Percentiles rank a stretch among this genome's conserved stretches.
Conservation (phyloP, 2,797 vertebrate species). For the Agapornis canus region DNA sequence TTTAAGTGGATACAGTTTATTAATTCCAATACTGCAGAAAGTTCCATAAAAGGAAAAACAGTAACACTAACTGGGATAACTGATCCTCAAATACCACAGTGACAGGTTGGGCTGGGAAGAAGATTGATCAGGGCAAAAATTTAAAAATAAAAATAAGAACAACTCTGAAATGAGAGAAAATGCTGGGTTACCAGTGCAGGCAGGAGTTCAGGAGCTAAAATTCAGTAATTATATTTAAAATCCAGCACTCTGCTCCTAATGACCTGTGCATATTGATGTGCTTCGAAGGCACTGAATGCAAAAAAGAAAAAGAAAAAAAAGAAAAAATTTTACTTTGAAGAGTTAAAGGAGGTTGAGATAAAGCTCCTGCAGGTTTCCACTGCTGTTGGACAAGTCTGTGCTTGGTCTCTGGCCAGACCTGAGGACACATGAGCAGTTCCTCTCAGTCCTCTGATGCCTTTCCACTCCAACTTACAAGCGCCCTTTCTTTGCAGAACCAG, state of each 20-base stretch:
- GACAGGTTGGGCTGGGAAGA: too few relatives aligned
- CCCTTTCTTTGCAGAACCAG: not conserved
- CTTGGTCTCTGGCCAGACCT: not conserved
- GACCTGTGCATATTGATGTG: not conserved
- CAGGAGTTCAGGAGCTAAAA: not conserved
- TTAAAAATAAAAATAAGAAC: not conserved
- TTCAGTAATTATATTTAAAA: not conserved
- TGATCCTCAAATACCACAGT: not conserved
- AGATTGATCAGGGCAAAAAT: not conserved
- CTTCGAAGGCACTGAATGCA: not conserved
- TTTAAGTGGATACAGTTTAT: not conserved
- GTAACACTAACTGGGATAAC: not conserved
- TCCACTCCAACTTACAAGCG: not conserved
- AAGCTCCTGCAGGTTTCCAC: not conserved
- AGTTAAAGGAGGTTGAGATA: not conserved
- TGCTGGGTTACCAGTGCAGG: not conserved
- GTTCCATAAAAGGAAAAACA: not conserved
- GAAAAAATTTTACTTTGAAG: not conserved
- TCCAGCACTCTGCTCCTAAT: not conserved
- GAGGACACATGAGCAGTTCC: accelerated
- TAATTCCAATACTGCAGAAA: not conserved
- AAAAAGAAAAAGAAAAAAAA: not conserved
- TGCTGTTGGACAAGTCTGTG: not conserved
- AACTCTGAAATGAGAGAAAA: not conserved
- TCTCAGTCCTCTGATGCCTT: not conserved